These are phyloP conservation scores for Machimus rusticus DNA, from an alignment of 2,888 invertebrate species.

Conservation along the genomic window DNA sequence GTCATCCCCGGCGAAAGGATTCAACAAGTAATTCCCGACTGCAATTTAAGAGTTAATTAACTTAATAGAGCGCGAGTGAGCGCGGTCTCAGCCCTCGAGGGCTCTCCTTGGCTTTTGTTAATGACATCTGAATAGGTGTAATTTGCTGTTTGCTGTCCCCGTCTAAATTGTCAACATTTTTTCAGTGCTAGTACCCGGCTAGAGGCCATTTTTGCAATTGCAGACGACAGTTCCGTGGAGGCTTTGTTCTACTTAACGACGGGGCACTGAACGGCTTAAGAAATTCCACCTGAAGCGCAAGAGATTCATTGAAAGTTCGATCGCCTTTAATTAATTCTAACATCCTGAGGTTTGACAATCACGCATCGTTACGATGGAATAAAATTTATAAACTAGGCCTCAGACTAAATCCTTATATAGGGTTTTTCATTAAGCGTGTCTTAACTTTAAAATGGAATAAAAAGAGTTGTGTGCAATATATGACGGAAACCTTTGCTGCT, in stretches of 20 bases:
- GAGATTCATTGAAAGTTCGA: neutral
- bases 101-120: neutral
- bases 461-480: too few relatives aligned
- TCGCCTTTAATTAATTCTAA: neutral
- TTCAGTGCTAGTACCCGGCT: neutral
- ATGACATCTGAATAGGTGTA: neutral
- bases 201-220: neutral
- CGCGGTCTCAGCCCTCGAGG: neutral
- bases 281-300: neutral
- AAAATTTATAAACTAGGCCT: neutral
- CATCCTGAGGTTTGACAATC: neutral
- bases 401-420: neutral
- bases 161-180: neutral
- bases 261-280: neutral
- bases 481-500: too few relatives aligned
- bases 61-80: neutral
- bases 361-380: neutral
- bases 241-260: neutral
- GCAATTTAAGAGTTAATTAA: constrained; percentile 5
- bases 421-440: too few relatives aligned
- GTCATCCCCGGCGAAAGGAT: neutral
- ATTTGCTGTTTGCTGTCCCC: neutral
- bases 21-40: constrained; percentile 20
- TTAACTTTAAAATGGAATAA: too few relatives aligned
- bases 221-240: neutral